Evolutionary conservation across 2,797 vertebrate genomes (phyloP), one percentile per base, ranked within the genome.

Genomic region (Mallotus villosus): DNA sequence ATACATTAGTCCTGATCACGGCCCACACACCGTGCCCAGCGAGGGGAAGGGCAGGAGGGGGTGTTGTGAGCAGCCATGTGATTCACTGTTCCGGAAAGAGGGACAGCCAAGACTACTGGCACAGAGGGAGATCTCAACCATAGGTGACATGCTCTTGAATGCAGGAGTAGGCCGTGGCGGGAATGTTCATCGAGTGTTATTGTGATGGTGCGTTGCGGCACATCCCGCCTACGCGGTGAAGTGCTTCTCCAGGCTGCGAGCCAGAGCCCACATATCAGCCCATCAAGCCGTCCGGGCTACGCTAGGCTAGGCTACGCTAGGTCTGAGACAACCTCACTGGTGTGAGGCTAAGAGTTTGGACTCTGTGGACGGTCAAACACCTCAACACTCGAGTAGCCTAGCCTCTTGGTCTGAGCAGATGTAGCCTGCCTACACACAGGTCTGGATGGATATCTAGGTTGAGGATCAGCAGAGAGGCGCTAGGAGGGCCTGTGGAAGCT

Each of bases 1-100:
- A 88, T 78, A 80, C 89, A 92, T 91, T 89, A 88, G 84, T 87
- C 73, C 82, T 63, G 80, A 88, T 82, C 74, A 75, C 71, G 41
- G 77, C 86, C 74, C 72, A 32, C 77, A 82, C 70, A 82, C 78
- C 86, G 2, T n/a, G 11, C 51, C 32, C 62, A 9, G 81, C 74
- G 82, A n/a, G 78, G 71, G 60, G 61, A 74, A 37, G 63, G 53
- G 63, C 59, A 63, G 70, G 76, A 81, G 82, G 64, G 53, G 63
- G 62, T 2, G 73, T 68, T 86, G 82, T 87, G 85, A 88, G 80
- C 82, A 79, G 81, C 86, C 65, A 29, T n/a, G 70, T 88, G 86
- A 91, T 83, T 89, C 86, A 89, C 79, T 2, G 29, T 66, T 61
- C 71, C 59, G 62, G 70, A 75, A 80, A 81, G 65, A 22, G 37